A percentile compares a stretch with the other conserved stretches of the same genome.
Conservation (phyloP, 2,888 invertebrate species). For the Magallana nippona region DNA sequence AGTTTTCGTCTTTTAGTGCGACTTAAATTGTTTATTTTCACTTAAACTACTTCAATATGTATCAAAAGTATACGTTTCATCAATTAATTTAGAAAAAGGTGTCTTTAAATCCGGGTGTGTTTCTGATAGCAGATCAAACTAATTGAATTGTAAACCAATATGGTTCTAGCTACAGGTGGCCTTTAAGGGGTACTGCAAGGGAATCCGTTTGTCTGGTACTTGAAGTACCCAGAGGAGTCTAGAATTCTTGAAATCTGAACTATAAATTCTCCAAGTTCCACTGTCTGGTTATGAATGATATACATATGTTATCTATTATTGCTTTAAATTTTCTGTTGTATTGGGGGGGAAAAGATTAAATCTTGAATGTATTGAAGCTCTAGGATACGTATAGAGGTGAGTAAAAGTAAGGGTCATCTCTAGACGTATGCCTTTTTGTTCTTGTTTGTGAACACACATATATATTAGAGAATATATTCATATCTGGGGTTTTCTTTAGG, state of each 20-base stretch:
- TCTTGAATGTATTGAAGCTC: background rate
- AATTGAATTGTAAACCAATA: constrained; percentile 22
- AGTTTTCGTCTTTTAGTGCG: background rate
- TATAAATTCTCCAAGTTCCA: background rate
- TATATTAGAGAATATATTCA: background rate
- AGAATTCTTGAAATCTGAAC: background rate
- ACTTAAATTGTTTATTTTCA: constrained; percentile 26
- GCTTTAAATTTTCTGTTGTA: too few relatives aligned
- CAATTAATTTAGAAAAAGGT: constrained; percentile 21
- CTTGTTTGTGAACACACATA: background rate
- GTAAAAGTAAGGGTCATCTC: background rate
- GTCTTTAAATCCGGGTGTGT: constrained; percentile 19
- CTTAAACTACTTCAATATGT: constrained; percentile 21
- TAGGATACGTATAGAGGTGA: background rate
- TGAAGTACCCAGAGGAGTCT: background rate
- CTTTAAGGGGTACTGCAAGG: background rate
- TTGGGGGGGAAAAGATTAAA: background rate
- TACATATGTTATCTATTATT: too few relatives aligned
- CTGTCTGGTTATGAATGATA: background rate
- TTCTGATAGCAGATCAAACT: constrained; percentile 33
- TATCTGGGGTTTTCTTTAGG: background rate
- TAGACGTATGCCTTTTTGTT: too few relatives aligned
- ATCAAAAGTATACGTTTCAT: constrained; percentile 29
- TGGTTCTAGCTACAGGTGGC: constrained; percentile 16
- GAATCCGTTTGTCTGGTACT: background rate